phyloP scores from a whole-genome alignment of 2,797 vertebrate species.

The Urosaurus nigricauda region DNA sequence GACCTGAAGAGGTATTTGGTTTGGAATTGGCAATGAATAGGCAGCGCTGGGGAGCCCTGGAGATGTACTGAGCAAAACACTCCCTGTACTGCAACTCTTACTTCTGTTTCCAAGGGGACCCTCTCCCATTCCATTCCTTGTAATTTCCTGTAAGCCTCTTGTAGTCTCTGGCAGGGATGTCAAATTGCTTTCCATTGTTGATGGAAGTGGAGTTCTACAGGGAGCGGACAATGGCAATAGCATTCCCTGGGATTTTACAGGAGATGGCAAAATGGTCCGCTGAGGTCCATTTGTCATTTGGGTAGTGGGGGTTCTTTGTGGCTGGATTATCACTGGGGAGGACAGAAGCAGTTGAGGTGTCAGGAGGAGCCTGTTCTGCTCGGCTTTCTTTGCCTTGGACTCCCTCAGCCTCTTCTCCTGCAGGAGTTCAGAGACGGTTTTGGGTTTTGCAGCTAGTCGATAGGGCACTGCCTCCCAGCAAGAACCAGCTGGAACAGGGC shows the following conservation, averaged over 20 bases:
- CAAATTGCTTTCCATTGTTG: conserved; percentile 24
- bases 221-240: not conserved
- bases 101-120: not conserved
- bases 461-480: not conserved
- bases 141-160: not conserved
- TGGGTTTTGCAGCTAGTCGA: conserved; percentile 66
- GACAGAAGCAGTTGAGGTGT: conserved; percentile 70
- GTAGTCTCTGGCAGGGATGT: not conserved
- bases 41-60: too few relatives aligned
- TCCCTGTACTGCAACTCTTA: not conserved
- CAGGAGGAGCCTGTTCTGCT: conserved; percentile 28
- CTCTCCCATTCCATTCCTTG: not conserved
- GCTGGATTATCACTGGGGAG: conserved; percentile 63
- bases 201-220: not conserved
- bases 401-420: conserved; percentile 72
- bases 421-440: conserved; percentile 81
- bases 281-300: not conserved
- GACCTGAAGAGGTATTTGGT: not conserved
- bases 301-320: conserved; percentile 14
- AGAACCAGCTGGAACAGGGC: fast-evolving
- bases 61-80: too few relatives aligned
- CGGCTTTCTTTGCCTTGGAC: conserved; percentile 39
- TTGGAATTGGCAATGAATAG: not conserved
- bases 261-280: not conserved
- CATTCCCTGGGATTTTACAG: not conserved